A percentile compares a stretch with the other conserved stretches of the same genome.
These are phyloP conservation scores for Hylyphantes graminicola DNA, from an alignment of 1,140 invertebrate species.

Conservation along the genomic window DNA sequence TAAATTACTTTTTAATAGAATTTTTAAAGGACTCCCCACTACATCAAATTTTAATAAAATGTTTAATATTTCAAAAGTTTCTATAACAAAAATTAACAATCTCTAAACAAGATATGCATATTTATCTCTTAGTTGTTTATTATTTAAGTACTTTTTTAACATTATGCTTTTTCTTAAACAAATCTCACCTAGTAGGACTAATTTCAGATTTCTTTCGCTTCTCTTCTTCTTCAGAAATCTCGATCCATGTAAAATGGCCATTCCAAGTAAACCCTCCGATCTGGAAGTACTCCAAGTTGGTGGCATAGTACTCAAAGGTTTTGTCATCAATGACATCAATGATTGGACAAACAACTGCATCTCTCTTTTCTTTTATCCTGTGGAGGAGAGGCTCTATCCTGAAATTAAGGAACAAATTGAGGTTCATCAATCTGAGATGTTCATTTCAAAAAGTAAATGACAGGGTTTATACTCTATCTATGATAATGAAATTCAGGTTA, in stretches of 20 bases:
- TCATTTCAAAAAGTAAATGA: too few species aligned
- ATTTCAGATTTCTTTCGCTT: slow-evolving; percentile 71
- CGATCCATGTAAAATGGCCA: slow-evolving; percentile 91
- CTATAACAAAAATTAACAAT: too few species aligned
- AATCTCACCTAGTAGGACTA: slow-evolving; percentile 68
- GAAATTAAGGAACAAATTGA: slow-evolving; percentile 48
- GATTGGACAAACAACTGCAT: slow-evolving; percentile 87
- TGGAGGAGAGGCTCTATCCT: slow-evolving; percentile 87
- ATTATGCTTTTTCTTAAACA: background rate
- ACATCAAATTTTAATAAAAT: too few species aligned
- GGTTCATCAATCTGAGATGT: too few species aligned
- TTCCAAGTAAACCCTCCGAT: slow-evolving; percentile 91
- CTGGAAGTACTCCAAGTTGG: slow-evolving; percentile 74
- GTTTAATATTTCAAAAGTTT: too few species aligned
- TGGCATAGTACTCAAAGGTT: slow-evolving; percentile 82
- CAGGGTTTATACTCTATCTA: too few species aligned
- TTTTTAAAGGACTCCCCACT: too few species aligned
- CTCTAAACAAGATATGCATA: too few species aligned
- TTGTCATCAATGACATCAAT: slow-evolving; percentile 92
- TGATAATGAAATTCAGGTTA: too few species aligned
- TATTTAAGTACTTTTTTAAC: too few species aligned
- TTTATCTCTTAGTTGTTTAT: too few species aligned
- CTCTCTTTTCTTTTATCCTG: slow-evolving; percentile 82
- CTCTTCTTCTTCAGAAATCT: slow-evolving; percentile 79
- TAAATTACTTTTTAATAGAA: too few species aligned